phyloP scores from a whole-genome alignment of 1,140 invertebrate genomes.

The Reticulitermes speratus region DNA sequence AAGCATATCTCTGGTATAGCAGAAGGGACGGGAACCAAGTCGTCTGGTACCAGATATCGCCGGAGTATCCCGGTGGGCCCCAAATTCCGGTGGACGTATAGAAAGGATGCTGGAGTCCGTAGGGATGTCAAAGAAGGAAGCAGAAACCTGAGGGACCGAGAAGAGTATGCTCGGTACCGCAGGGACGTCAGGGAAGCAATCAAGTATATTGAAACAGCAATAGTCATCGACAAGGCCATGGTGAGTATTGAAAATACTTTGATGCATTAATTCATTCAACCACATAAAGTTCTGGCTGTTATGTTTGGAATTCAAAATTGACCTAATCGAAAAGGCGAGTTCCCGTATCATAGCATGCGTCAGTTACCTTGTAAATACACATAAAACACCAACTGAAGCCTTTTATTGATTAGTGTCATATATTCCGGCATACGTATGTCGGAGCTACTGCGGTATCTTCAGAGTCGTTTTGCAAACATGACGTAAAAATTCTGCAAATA shows the following conservation, averaged over 20 bases:
- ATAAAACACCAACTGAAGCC: no score
- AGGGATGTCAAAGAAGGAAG: constrained; percentile 1
- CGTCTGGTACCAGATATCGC: neutral
- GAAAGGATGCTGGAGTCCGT: neutral
- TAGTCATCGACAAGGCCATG: constrained; percentile 92
- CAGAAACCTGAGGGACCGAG: neutral
- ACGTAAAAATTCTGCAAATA: no score
- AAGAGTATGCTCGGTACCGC: constrained; percentile 47
- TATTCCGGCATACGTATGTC: no score
- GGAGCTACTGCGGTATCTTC: no score
- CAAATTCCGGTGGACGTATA: neutral
- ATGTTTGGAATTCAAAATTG: no score
- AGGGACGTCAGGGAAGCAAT: constrained; percentile 83
- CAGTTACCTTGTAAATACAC: no score
- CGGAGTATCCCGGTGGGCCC: neutral
- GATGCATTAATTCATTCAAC: neutral
- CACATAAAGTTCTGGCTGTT: neutral
- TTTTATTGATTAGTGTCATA: no score
- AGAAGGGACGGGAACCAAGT: neutral
- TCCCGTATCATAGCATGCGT: no score
- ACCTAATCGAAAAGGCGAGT: no score
- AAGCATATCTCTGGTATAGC: constrained; percentile 57
- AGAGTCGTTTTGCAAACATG: no score
- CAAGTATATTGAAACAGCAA: constrained; percentile 89
- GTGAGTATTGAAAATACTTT: constrained; percentile 46